phyloP scores from a whole-genome alignment of 2,888 invertebrate genomes.

The Coenonympha glycerion region DNA sequence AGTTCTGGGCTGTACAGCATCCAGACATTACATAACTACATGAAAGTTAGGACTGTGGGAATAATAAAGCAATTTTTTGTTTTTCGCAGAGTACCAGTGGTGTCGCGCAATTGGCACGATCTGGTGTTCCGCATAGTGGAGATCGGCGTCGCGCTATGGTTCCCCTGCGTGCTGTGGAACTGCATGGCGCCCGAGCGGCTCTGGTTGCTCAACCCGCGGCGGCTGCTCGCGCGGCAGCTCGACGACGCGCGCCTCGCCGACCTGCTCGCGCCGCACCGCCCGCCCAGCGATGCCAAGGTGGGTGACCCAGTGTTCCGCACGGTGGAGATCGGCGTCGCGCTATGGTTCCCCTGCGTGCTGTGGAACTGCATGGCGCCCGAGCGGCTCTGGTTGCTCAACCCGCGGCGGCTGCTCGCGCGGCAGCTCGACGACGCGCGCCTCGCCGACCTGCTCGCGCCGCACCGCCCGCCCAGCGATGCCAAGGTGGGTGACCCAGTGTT shows the following conservation, averaged over 20 bases:
- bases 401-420: no score
- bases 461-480: no score
- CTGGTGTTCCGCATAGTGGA: conserved; percentile 92
- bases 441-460: no score
- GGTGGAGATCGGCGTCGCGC: no score
- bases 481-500: no score
- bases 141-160: conserved; percentile 95
- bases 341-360: no score
- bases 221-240: conserved; percentile 82
- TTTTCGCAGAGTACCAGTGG: conserved; percentile 83
- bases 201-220: conserved; percentile 94
- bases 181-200: conserved; percentile 94
- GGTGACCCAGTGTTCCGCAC: no score
- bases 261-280: conserved; percentile 44
- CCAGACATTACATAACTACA: no score
- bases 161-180: conserved; percentile 97
- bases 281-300: conserved; percentile 59
- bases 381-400: no score
- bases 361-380: no score
- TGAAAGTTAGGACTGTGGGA: no score
- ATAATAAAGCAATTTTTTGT: neutral
- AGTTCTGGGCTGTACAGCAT: neutral
- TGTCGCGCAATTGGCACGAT: conserved; percentile 94
- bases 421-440: no score
- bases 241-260: conserved; percentile 74